Conservation (phyloP, 2,113 vertebrate genomes). For the Gallinago jamesoni region DNA sequence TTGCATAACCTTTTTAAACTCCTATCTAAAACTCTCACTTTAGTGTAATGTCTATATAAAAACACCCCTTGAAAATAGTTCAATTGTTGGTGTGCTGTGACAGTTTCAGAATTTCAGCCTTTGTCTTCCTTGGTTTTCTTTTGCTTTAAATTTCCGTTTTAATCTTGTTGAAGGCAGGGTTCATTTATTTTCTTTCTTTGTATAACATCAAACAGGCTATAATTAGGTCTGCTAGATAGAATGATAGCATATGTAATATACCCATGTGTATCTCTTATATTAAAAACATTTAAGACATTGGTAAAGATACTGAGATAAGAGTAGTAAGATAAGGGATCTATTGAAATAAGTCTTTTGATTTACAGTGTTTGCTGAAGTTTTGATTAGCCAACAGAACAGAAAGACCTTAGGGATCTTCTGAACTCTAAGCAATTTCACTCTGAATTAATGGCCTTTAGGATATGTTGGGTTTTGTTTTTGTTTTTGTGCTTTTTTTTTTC, state of each 20-base stretch:
- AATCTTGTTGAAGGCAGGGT: neutral
- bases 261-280: neutral
- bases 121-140: neutral
- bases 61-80: neutral
- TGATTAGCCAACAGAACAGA: slow-evolving; percentile 29
- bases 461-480: neutral
- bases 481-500: neutral
- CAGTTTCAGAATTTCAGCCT: neutral
- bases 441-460: slow-evolving; percentile 6
- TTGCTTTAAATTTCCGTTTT: neutral
- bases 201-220: neutral
- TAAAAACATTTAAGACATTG: slow-evolving; percentile 19
- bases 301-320: neutral
- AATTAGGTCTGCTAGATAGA: neutral
- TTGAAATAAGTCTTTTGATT: slow-evolving; percentile 51
- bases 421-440: neutral
- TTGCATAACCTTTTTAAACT: neutral
- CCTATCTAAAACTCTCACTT: neutral
- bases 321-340: neutral
- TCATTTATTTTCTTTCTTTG: neutral
- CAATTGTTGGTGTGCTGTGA: neutral
- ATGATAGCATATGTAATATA: neutral
- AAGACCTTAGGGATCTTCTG: neutral
- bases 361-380: slow-evolving; percentile 30
- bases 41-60: neutral